Evolutionary conservation across 2,888 invertebrate species (phyloP), one percentile per base, ranked within the genome.

Genomic region (Harmothoe impar): DNA sequence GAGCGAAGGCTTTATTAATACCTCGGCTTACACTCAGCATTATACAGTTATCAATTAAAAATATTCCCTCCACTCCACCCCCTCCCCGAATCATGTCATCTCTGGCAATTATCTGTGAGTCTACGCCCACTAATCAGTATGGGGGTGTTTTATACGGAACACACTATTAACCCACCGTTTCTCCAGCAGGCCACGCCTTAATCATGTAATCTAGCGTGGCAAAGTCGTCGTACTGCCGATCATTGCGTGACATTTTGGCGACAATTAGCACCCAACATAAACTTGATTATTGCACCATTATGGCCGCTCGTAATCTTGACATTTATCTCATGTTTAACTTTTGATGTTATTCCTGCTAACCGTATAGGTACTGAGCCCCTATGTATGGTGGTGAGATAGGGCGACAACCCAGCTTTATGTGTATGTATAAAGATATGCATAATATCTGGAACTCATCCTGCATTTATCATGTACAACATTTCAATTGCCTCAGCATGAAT

Each of bases 171-270:
- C 84, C 84, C 84, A 31, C n/a, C 0, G 35, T 29, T n/a, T 25
- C 84, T n/a, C n/a, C n/a, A 43, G 43, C 84, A 84, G 35, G 15
- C 20, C 72, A 15, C 84, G 25, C 23, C 84, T 10, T 84, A 84
- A 84, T 84, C 35, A 35, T 51, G 84, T 51, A 84, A 84, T 84
- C 84, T 84, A 51, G 51, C 43, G 84, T 51, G 84, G 84, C 33
- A 43, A 84, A 84, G 10, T 84, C 33, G 84, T 84, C 84, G 33
- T n/a, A 84, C 33, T 84, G 43, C 84, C 84, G 51, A 51, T 35
- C 51, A 84, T 84, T 84, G 84, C 84, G 84, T 84, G 84, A 84
- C 84, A 84, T 84, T 33, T 84, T 84, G 84, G 20, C 84, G 33
- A 43, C 84, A 51, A 84, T 84, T 84, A 84, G 29, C 84, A 84